Evolutionary conservation across 2,797 vertebrate genomes (phyloP), one percentile per base, ranked within the genome.

Genomic region (Psittacula derbiana): DNA sequence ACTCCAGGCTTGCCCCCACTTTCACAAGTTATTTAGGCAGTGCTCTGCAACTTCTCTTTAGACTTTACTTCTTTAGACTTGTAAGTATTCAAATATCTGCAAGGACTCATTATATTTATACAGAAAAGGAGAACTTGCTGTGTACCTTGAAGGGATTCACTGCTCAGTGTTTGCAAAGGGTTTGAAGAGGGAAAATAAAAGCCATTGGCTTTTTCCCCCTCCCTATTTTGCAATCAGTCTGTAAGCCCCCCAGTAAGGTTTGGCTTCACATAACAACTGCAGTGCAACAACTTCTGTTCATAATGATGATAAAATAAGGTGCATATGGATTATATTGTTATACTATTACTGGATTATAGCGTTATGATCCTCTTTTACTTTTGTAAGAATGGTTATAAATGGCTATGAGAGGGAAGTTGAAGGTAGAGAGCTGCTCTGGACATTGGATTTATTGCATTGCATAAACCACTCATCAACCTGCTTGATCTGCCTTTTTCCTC

Each of bases 401-500:
- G 57, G 21, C 52, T 41, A 6, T 18, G 65, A 88, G 74, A 64
- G 11, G n/a, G 28, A 43, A 70, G 18, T 17, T 92, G 18, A 58
- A 73, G 83, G 76, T 31, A 49, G 52, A 62, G 58, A 81, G 20
- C 33, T 80, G 57, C 62, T 70, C 65, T 33, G 70, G 78, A 47
- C 57, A 91, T n/a, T 50, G 84, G 84, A 73, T 95, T 95, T 96
- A 95, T 91, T 83, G 73, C 30, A 4, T 70, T 84, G 70, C 70
- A 89, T 81, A 94, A 95, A 95, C 6, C 90, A 66, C 88, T 87
- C 81, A 58, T 92, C 87, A 71, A 38, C 80, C 61, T 91, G 87
- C 90, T 71, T 4, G 57, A 70, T 70, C 70, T 84, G 78, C 90
- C 46, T 74, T 62, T 88, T 55, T 12, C 69, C 76, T 89, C 84